Evolutionary conservation across 2,113 vertebrate species (phyloP).

Genomic region (Prochilodus magdalenae): DNA sequence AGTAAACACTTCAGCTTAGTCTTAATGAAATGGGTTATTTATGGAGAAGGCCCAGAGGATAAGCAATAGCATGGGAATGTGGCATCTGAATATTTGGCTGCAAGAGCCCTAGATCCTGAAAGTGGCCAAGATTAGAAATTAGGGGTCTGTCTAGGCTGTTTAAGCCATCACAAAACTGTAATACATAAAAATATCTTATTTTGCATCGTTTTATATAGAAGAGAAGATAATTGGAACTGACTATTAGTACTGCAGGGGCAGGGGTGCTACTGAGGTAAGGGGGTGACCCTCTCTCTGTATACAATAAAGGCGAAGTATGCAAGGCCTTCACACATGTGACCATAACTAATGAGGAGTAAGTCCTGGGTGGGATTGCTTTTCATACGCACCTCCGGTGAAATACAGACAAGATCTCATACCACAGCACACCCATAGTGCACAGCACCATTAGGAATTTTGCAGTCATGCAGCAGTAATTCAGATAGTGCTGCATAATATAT

Average conservation of each 20-base stretch:
- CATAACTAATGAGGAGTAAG: conserved; percentile 35
- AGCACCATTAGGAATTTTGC: neutral
- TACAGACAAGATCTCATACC: neutral
- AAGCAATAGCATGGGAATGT: conserved; percentile 19
- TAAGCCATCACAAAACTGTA: neutral
- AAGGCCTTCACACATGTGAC: conserved; percentile 38
- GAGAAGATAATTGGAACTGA: neutral
- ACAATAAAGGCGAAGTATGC: conserved; percentile 37
- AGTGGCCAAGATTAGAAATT: neutral
- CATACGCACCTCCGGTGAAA: neutral
- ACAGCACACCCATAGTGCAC: neutral
- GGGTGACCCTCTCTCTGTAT: neutral
- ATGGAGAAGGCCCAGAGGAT: conserved; percentile 56
- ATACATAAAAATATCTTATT: neutral
- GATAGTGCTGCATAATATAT: neutral
- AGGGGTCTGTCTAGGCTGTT: neutral
- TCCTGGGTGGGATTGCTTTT: conserved; percentile 31
- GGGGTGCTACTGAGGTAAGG: neutral
- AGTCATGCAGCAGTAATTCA: neutral
- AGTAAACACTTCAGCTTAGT: conserved; percentile 64
- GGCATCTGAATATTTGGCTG: conserved; percentile 38
- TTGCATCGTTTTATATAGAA: too few relatives aligned
- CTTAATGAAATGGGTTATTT: conserved; percentile 72
- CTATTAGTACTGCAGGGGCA: neutral
- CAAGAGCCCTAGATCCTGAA: conserved; percentile 27